These are phyloP conservation scores for Melanargia galathea DNA, from an alignment of 2,888 invertebrate species.

Conservation along the genomic window DNA sequence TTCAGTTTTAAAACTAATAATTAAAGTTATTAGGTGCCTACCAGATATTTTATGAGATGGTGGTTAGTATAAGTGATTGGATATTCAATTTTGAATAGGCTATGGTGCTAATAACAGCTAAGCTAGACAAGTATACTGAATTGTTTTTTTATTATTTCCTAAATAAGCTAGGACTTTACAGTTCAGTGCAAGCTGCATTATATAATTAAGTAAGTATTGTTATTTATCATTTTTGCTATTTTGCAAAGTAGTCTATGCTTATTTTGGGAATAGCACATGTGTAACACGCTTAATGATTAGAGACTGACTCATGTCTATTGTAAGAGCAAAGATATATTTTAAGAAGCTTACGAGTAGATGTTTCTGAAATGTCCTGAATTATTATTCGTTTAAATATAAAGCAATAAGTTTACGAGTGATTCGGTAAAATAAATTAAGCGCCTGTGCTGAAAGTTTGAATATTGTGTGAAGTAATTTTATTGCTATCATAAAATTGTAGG, in stretches of 20 bases:
- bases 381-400: neutral
- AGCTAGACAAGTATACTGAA: slow-evolving; percentile 45
- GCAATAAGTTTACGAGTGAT: neutral
- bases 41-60: neutral
- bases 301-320: slow-evolving; percentile 51
- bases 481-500: neutral
- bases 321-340: neutral
- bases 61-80: neutral
- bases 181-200: neutral
- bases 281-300: slow-evolving; percentile 36
- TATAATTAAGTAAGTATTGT: slow-evolving; percentile 1
- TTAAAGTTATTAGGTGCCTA: neutral
- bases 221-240: neutral
- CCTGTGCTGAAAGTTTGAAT: neutral
- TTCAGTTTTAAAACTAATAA: neutral
- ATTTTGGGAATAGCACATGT: slow-evolving; percentile 12
- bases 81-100: slow-evolving; percentile 45
- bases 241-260: slow-evolving; percentile 19
- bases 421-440: neutral
- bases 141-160: slow-evolving; percentile 20
- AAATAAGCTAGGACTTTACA: slow-evolving; percentile 20
- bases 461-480: neutral
- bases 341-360: neutral
- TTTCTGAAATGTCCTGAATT: neutral
- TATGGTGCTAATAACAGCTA: slow-evolving; percentile 64